Percentiles rank a stretch among this genome's conserved stretches.
Conservation (phyloP, 2,888 invertebrate species). For the Cantharis rustica region DNA sequence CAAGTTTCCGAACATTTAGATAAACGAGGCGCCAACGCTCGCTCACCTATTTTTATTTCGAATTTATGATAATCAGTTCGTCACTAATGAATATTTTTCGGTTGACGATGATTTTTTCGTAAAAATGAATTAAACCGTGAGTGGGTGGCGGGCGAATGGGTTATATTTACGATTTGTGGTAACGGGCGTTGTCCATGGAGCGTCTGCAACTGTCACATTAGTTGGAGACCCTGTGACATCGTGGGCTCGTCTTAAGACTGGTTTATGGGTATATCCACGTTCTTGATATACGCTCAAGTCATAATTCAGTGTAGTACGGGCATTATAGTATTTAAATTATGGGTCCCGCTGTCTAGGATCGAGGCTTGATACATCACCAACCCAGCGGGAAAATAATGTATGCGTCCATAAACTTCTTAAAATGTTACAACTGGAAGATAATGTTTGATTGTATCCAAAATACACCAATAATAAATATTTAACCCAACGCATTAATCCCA, state of each 20-base stretch:
- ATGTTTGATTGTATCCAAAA: slow-evolving; percentile 33
- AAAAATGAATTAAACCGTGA: slow-evolving; percentile 22
- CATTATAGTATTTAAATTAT: slow-evolving; percentile 43
- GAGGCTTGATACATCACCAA: slow-evolving; percentile 40
- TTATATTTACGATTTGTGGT: slow-evolving; percentile 28
- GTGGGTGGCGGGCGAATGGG: slow-evolving; percentile 24
- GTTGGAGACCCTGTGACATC: slow-evolving; percentile 31
- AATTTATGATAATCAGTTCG: slow-evolving; percentile 18
- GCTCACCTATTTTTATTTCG: slow-evolving; percentile 36
- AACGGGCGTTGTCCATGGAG: slow-evolving; percentile 31
- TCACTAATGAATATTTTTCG: slow-evolving; percentile 5
- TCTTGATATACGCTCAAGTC: slow-evolving; percentile 23
- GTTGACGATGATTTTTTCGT: slow-evolving; percentile 21
- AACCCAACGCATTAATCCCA: slow-evolving; percentile 23
- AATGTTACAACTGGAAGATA: slow-evolving; percentile 34
- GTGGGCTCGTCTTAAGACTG: slow-evolving; percentile 32
- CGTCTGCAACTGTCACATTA: slow-evolving; percentile 33
- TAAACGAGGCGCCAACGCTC: slow-evolving; percentile 43
- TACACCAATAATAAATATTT: slow-evolving; percentile 18
- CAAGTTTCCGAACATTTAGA: slow-evolving; percentile 35
- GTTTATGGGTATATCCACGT: slow-evolving; percentile 28
- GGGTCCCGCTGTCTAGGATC: slow-evolving; percentile 38
- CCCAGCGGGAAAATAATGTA: slow-evolving; percentile 35
- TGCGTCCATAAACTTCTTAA: slow-evolving; percentile 37
- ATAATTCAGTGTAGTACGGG: slow-evolving; percentile 38